Conservation (phyloP, 2,888 invertebrate species). For the Acleris literana region DNA sequence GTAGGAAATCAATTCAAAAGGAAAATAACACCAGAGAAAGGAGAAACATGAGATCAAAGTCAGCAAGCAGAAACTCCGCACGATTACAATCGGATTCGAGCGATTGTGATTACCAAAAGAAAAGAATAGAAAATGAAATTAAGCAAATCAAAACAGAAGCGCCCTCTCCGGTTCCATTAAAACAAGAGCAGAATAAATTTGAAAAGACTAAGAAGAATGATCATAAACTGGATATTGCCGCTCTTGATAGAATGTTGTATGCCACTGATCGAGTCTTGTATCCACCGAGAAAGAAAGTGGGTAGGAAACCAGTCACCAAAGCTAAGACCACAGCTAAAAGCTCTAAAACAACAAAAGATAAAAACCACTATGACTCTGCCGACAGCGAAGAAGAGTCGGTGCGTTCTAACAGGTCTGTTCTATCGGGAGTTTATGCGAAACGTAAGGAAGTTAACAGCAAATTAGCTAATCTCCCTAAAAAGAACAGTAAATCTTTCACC, state of each 20-base stretch:
- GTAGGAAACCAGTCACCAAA: constrained; percentile 84
- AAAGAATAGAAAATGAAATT: constrained; percentile 72
- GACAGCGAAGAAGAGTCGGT: constrained; percentile 71
- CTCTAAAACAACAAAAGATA: constrained; percentile 73
- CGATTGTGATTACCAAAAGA: constrained; percentile 74
- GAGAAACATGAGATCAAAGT: constrained; percentile 73
- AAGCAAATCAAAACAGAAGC: constrained; percentile 79
- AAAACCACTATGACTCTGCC: constrained; percentile 74
- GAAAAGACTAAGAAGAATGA: constrained; percentile 72
- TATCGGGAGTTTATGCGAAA: constrained; percentile 80
- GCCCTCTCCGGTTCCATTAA: constrained; percentile 73
- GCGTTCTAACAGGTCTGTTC: constrained; percentile 67
- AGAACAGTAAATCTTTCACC: constrained; percentile 66
- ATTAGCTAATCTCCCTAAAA: constrained; percentile 68
- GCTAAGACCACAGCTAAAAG: constrained; percentile 61
- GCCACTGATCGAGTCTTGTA: constrained; percentile 90
- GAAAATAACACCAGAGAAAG: constrained; percentile 70
- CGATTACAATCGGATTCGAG: constrained; percentile 79
- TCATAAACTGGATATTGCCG: constrained; percentile 80
- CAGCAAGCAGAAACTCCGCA: constrained; percentile 69
- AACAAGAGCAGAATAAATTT: constrained; percentile 73
- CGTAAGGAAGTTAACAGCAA: constrained; percentile 79
- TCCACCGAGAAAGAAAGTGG: constrained; percentile 90
- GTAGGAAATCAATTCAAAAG: constrained; percentile 71
- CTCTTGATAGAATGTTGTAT: constrained; percentile 87